Base-by-base conservation (phyloP, 2,113 vertebrate genomes). In the Opisthocomus hoazin region DNA sequence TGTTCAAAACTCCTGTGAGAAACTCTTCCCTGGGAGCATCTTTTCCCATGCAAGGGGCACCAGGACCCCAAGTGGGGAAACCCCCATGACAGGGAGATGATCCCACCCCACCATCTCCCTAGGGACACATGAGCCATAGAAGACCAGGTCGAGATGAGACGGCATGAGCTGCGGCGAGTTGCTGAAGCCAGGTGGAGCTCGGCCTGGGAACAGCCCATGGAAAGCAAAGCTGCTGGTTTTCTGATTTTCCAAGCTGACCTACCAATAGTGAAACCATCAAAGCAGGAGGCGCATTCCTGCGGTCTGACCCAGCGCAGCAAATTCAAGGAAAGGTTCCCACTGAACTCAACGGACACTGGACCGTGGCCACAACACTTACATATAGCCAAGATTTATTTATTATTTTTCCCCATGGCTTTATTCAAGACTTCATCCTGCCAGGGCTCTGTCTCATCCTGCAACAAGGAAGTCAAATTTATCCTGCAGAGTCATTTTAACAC, bases 131-230 rank as follows among this genome's bases (percentile, higher is more conserved):
- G 48, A 73, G 30, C 20, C 8, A 5, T 63, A 73, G 18, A 15
- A 65, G 8, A 45, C 2, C 0, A 0, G 60, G 26, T 19, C 0
- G 0, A 66, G 54, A 70, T 0, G 2, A 71, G 39, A 46, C 0
- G 0, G 22, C 37, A 8, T 10, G 12, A 78, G 22, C n/a, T 37
- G 45, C 1, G 2, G 17, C 1, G 0, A 82, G 37, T 74, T 4
- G 0, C n/a, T 1, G 0, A 71, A 71, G 22, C 26, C 22, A 48
- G 51, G n/a, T 56, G 37, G 41, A 81, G 32, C 68, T 93, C 0
- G 0, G 84, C 53, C 78, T 94, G 92, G 70, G 90, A 96, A 69
- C 1, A 4, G 54, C 54, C 32, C 0, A 0, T 69, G 79, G 61
- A 90, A 78, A 70, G 23, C 4, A 5, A 90, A 97, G 80, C 60